Conservation (phyloP, 2,888 invertebrate species). For the Zele albiditarsus region DNA sequence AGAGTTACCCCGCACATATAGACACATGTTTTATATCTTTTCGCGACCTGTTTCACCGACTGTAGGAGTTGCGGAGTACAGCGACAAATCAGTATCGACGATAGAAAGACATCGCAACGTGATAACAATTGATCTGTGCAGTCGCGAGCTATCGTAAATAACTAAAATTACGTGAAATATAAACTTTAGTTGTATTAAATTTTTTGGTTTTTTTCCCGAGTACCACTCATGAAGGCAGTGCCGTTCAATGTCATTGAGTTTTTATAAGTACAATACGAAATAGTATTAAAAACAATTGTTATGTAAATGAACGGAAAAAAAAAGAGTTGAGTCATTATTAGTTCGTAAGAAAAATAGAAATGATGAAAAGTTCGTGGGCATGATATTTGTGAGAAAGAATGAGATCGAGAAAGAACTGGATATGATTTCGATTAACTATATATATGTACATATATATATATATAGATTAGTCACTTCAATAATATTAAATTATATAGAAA, state of each 20-base stretch:
- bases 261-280: background rate
- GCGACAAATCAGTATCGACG: background rate
- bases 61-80: conserved; percentile 21
- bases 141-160: background rate
- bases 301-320: background rate
- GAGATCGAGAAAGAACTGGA: background rate
- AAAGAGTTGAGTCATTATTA: conserved; percentile 14
- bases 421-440: background rate
- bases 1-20: conserved; percentile 21
- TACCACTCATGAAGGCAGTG: background rate
- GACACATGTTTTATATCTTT: conserved; percentile 1
- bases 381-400: background rate
- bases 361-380: background rate
- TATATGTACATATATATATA: background rate
- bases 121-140: conserved; percentile 13
- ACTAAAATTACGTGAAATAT: background rate
- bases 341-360: conserved; percentile 4
- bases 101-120: background rate
- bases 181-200: background rate
- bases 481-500: background rate
- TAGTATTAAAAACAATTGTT: conserved; percentile 7
- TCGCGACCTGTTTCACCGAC: conserved; percentile 33
- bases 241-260: background rate
- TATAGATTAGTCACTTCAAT: background rate
- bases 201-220: background rate